Evolutionary conservation across 1,140 invertebrate species (phyloP), one percentile per base, ranked within the genome.

Genomic region (Mercenaria mercenaria): DNA sequence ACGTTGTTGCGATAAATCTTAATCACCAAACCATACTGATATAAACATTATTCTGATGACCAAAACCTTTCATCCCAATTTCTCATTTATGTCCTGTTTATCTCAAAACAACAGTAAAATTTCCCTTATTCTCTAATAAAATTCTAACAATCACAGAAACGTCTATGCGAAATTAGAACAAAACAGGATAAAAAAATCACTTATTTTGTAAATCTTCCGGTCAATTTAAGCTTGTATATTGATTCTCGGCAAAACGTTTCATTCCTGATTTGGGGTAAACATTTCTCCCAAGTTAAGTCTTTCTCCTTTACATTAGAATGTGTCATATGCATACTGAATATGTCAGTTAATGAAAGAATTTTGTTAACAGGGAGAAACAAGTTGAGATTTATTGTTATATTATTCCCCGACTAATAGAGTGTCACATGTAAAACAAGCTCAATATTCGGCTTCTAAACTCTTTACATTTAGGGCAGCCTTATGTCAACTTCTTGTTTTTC

Each of bases 311-410:
- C 23, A 10, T 72, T 37, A 4, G 11, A 37, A 72, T 72, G 34
- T 72, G 67, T 72, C 34, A 37, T n/a, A 20, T 20, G 37, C 37
- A 41, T 72, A 72, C 67, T 4, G 34, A 72, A 18, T 72, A 64
- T n/a, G 59, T 64, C 59, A 64, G 59, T 64, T 29, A 64, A 26
- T 64, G 59, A 64, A 64, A 64, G 59, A 29, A 64, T n/a, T 64
- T 29, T 4, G 59, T 64, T n/a, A 64, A 64, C 59, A 64, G n/a
- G 59, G 59, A 64, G 15, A 26, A 10, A 1, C 15, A 8, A n/a
- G 59, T 8, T 29, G 20, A 64, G 59, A 64, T 64, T 64, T 64
- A 64, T 64, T 64, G 59, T 64, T 64, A 64, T 64, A 64, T 29
- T 64, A 64, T 64, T 26, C 59, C 59, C 26, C 15, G 59, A 64